Evolutionary conservation across 1,140 invertebrate genomes (phyloP).

Genomic region (Listronotus bonariensis): DNA sequence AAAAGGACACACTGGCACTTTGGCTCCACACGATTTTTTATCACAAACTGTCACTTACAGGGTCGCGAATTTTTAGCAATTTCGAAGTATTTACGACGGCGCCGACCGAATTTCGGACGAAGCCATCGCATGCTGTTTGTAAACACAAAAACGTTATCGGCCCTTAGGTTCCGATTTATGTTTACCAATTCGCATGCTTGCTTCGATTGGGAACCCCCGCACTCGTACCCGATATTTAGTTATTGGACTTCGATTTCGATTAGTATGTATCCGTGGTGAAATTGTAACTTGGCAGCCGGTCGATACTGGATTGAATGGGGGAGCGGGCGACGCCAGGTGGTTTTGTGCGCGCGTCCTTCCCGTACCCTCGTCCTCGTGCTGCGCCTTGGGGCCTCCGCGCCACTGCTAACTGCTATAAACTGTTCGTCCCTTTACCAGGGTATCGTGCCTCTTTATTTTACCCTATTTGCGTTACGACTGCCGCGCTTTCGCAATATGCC

Average conservation of each 20-base stretch:
- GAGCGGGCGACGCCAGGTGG: constrained; percentile 56
- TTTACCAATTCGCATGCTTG: constrained; percentile 27
- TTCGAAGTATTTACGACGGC: constrained; percentile 42
- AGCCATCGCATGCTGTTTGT: constrained; percentile 19
- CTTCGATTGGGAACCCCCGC: constrained; percentile 31
- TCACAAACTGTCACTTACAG: constrained; percentile 16
- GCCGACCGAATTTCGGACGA: constrained; percentile 27
- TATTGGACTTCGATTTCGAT: constrained; percentile 50
- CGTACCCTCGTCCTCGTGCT: constrained; percentile 49
- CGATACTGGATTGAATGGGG: constrained; percentile 56
- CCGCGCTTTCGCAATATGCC: constrained; percentile 17
- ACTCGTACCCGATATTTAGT: constrained; percentile 44
- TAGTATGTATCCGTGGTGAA: constrained; percentile 46
- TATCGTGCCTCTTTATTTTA: constrained; percentile 20
- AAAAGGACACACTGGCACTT: constrained; percentile 19
- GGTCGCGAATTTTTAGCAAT: constrained; percentile 11
- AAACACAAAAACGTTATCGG: constrained; percentile 12
- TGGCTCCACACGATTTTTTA: not conserved
- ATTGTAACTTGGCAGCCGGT: constrained; percentile 52
- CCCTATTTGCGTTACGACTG: constrained; percentile 21
- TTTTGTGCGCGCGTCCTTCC: constrained; percentile 51
- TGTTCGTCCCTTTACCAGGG: constrained; percentile 12
- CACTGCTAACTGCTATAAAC: constrained; percentile 17
- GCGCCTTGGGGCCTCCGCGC: constrained; percentile 43
- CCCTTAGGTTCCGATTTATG: constrained; percentile 3